Evolutionary conservation across 2,797 vertebrate genomes (phyloP).

Genomic region (Paguma larvata): DNA sequence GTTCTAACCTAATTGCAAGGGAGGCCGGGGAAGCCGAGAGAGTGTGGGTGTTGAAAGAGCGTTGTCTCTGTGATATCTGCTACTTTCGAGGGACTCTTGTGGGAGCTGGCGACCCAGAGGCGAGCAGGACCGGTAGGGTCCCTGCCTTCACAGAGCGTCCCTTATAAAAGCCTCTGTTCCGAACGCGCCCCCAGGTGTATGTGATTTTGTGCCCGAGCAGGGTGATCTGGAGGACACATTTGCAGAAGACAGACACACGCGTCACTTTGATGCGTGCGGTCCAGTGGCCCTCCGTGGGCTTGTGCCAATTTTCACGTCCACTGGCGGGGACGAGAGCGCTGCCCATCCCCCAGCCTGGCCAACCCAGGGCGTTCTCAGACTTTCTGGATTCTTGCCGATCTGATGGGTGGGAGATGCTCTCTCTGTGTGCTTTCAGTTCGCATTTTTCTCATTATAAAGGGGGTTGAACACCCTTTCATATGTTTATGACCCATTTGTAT

Average conservation of each 20-base stretch:
- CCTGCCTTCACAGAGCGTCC: not conserved
- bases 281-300: not conserved
- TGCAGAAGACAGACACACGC: not conserved
- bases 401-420: conserved; percentile 28
- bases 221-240: not conserved
- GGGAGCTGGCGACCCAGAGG: not conserved
- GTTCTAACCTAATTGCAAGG: not conserved
- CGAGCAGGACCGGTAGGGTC: not conserved
- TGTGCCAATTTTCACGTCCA: not conserved
- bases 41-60: accelerated
- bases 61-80: not conserved
- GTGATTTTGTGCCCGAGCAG: not conserved
- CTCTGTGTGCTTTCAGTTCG: conserved; percentile 32
- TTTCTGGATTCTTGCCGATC: not conserved
- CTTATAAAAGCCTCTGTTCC: not conserved
- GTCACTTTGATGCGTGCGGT: not conserved
- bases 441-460: not conserved
- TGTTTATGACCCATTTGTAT: not conserved
- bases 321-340: not conserved
- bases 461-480: not conserved
- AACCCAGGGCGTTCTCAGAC: not conserved
- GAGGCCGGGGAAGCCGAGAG: not conserved
- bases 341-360: not conserved
- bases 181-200: not conserved
- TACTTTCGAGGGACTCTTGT: not conserved